Percentiles rank a stretch among this genome's conserved stretches.
Conservation (phyloP, 1,140 invertebrate species). For the Drosophila cardini region DNA sequence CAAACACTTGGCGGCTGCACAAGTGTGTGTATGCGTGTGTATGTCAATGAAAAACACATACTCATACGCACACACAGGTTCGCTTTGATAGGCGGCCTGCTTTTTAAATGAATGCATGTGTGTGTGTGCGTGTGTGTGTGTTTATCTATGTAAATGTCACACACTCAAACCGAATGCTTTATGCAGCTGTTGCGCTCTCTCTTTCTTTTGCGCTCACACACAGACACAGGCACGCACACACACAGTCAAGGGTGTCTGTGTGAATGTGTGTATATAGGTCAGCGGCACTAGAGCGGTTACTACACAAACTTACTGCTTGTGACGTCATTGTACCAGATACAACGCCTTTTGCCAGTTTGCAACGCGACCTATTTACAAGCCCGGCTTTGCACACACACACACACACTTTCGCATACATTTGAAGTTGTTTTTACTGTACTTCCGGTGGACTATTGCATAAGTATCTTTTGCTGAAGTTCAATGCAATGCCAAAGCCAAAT, state of each 20-base stretch:
- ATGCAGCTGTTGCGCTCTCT: conserved; percentile 38
- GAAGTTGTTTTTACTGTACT: conserved; percentile 39
- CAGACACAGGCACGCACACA: not conserved
- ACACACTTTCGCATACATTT: not conserved
- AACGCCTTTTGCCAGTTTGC: conserved; percentile 54
- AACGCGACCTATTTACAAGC: conserved; percentile 70
- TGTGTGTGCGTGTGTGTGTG: conserved; percentile 21
- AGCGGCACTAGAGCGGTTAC: conserved; percentile 59
- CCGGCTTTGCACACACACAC: conserved; percentile 6
- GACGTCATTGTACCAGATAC: conserved; percentile 67
- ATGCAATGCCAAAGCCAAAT: conserved; percentile 61
- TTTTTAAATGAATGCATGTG: not conserved
- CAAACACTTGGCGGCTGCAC: conserved; percentile 24
- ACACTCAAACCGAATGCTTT: conserved; percentile 15
- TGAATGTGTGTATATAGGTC: conserved; percentile 66
- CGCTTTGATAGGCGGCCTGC: conserved; percentile 26
- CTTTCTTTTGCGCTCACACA: not conserved
- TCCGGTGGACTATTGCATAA: conserved; percentile 57
- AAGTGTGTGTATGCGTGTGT: conserved; percentile 11
- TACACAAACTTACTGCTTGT: conserved; percentile 40
- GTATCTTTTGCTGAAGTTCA: conserved; percentile 63
- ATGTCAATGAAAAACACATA: conserved; percentile 30
- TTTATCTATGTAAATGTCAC: conserved; percentile 48
- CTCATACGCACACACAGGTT: conserved; percentile 13
- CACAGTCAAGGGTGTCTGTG: conserved; percentile 9